Conservation (phyloP, 1,140 invertebrate genomes). For the Carcinoscorpius rotundicauda region DNA sequence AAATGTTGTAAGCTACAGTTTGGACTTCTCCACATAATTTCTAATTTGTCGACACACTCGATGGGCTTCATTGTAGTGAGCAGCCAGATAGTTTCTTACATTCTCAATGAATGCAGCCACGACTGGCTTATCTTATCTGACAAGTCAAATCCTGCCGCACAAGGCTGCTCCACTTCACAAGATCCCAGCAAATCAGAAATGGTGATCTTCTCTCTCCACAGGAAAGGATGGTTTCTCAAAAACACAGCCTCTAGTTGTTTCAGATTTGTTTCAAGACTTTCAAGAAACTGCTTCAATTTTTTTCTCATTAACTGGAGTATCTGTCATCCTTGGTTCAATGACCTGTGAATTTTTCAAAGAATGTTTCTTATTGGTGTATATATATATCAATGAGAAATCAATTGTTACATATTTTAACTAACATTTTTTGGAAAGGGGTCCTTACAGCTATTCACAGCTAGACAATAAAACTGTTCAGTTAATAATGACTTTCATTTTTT, state of each 20-base stretch:
- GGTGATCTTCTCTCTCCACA: slow-evolving; percentile 50
- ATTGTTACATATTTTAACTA: no score
- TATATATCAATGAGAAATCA: no score
- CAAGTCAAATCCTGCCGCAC: slow-evolving; percentile 49
- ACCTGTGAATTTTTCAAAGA: slow-evolving; percentile 28
- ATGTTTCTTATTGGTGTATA: no score
- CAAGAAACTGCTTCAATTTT: slow-evolving; percentile 7
- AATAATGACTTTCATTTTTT: no score
- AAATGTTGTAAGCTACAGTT: slow-evolving; percentile 2
- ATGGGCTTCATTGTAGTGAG: slow-evolving; percentile 54
- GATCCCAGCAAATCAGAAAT: no score
- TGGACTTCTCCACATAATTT: slow-evolving; percentile 6
- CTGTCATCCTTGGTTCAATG: slow-evolving; percentile 23
- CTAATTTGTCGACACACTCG: slow-evolving; percentile 32
- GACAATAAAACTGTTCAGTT: no score
- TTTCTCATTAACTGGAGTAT: slow-evolving; percentile 26
- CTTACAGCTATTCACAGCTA: no score
- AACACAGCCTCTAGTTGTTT: slow-evolving; percentile 33
- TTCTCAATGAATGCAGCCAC: slow-evolving; percentile 49
- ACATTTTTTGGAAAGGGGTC: no score
- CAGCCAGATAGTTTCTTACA: slow-evolving; percentile 43
- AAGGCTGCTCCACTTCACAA: slow-evolving; percentile 69
- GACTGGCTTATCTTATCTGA: slow-evolving; percentile 41
- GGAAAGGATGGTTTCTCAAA: slow-evolving; percentile 42
- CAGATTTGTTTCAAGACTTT: slow-evolving; percentile 5